phyloP scores from a whole-genome alignment of 2,888 invertebrate genomes.

The Leucophora obtusa region DNA sequence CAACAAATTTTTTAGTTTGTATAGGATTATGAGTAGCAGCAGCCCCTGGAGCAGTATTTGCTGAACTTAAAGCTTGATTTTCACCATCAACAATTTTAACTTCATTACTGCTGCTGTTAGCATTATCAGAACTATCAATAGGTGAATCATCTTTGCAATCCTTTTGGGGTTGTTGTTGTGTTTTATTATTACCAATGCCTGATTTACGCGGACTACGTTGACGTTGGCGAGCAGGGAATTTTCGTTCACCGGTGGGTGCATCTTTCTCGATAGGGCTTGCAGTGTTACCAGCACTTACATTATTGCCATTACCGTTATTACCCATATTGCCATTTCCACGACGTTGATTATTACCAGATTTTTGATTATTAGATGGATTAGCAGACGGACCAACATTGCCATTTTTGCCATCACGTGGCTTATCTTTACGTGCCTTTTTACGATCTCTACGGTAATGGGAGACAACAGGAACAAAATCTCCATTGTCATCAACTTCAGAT shows the following conservation, averaged over 20 bases:
- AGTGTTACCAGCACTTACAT: constrained; percentile 21
- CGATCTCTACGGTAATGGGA: constrained; percentile 78
- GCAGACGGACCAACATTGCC: constrained; percentile 56
- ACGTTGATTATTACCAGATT: constrained; percentile 57
- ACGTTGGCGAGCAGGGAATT: constrained; percentile 69
- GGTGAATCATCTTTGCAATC: constrained; percentile 74
- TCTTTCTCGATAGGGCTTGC: constrained; percentile 48
- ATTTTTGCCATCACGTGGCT: constrained; percentile 70
- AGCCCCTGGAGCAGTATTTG: constrained; percentile 71
- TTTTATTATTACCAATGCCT: constrained; percentile 62
- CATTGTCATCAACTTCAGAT: constrained; percentile 77
- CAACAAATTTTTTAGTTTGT: constrained; percentile 87
- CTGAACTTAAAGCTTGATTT: constrained; percentile 40
- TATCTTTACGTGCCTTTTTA: constrained; percentile 77
- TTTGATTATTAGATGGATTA: constrained; percentile 58
- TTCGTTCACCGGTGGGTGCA: constrained; percentile 60
- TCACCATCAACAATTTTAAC: constrained; percentile 78
- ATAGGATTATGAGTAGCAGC: constrained; percentile 74
- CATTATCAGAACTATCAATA: constrained; percentile 73
- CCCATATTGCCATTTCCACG: constrained; percentile 39
- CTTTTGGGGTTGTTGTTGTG: constrained; percentile 69
- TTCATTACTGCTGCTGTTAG: constrained; percentile 73
- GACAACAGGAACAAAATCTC: constrained; percentile 77
- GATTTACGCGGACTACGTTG: constrained; percentile 72
- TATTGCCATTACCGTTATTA: constrained; percentile 18